Conservation (phyloP, 2,113 vertebrate genomes). For the Dissostichus mawsoni region DNA sequence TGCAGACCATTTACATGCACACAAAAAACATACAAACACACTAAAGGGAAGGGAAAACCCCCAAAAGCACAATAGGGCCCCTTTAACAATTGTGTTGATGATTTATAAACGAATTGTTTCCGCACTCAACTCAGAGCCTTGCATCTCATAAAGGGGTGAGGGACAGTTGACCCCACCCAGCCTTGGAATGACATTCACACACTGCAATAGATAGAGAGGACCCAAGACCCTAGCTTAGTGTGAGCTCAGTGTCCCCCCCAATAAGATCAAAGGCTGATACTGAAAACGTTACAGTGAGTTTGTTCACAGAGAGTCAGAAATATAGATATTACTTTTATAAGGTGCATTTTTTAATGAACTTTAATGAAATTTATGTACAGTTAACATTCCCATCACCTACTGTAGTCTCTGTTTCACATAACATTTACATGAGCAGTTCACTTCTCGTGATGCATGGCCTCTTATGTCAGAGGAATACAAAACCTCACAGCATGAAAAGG, state of each 20-base stretch:
- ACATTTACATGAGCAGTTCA: conserved; percentile 52
- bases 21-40: too few species aligned
- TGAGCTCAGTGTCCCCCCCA: conserved; percentile 15
- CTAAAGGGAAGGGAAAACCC: too few species aligned
- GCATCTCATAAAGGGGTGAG: not conserved
- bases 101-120: not conserved
- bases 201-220: conserved; percentile 16
- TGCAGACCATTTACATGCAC: too few species aligned
- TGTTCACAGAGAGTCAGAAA: conserved; percentile 56
- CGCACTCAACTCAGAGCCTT: not conserved
- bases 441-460: conserved; percentile 56
- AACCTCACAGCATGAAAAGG: conserved; percentile 62
- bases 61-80: too few species aligned
- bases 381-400: conserved; percentile 55
- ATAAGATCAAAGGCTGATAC: conserved; percentile 26
- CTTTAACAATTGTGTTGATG: too few species aligned
- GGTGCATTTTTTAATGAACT: conserved; percentile 50
- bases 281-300: conserved; percentile 32
- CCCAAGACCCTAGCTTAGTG: conserved; percentile 13
- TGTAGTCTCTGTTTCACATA: not conserved
- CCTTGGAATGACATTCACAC: conserved; percentile 51
- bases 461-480: conserved; percentile 60
- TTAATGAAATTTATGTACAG: conserved; percentile 68
- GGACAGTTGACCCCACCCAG: conserved; percentile 52
- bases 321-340: conserved; percentile 56